These are phyloP conservation scores for Dinoponera quadriceps DNA, from an alignment of 1,140 invertebrate genomes.

Conservation along the genomic window DNA sequence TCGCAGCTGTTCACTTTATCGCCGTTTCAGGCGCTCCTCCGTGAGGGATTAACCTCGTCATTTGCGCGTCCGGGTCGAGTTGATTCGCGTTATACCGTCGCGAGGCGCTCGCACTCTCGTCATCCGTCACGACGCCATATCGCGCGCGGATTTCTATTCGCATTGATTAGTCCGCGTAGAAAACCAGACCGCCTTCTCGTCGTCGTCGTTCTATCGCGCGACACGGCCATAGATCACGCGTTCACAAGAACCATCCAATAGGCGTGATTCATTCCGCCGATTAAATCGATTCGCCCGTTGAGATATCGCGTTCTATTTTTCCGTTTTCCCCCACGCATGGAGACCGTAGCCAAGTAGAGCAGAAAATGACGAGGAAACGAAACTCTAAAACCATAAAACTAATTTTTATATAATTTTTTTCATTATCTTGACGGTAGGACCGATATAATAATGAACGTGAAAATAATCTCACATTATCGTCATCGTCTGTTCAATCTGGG, in stretches of 20 bases:
- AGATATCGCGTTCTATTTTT: too few relatives aligned
- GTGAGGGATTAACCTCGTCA: not conserved
- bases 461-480: too few relatives aligned
- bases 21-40: not conserved
- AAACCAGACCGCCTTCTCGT: constrained; percentile 4
- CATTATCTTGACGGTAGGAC: too few relatives aligned
- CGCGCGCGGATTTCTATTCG: not conserved
- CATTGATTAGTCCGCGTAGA: not conserved
- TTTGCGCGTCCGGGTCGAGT: not conserved
- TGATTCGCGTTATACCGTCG: not conserved
- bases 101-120: not conserved
- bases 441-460: too few relatives aligned
- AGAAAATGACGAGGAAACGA: too few relatives aligned
- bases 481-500: too few relatives aligned
- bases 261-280: not conserved
- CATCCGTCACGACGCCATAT: constrained; percentile 28
- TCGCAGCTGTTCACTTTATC: constrained; percentile 24
- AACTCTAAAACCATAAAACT: too few relatives aligned
- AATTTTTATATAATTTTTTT: too few relatives aligned
- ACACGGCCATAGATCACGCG: not conserved
- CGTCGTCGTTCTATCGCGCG: not conserved
- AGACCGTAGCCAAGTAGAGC: too few relatives aligned
- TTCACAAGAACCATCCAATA: not conserved
- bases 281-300: too few relatives aligned
- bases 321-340: too few relatives aligned